phyloP scores from a whole-genome alignment of 2,113 vertebrate species.

The Pseudorasbora parva region DNA sequence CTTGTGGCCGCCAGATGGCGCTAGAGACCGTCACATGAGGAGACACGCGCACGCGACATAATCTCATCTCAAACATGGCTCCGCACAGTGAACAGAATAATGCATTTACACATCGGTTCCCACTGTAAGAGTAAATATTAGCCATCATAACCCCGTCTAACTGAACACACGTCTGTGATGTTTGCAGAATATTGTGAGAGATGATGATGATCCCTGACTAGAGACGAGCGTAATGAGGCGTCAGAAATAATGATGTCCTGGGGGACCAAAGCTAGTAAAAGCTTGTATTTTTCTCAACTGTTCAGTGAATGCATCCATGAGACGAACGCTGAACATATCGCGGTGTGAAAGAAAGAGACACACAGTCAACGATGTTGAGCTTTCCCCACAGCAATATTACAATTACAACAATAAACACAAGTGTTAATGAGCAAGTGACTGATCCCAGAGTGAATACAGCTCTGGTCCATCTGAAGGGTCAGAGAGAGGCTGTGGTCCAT shows the following conservation, averaged over 20 bases:
- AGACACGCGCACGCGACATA: too few relatives aligned
- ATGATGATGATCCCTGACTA: slow-evolving; percentile 21
- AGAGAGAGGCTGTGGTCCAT: too few relatives aligned
- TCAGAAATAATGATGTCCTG: slow-evolving; percentile 53
- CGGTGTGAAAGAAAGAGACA: neutral
- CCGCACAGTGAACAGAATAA: neutral
- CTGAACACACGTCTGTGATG: too few relatives aligned
- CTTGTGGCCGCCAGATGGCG: slow-evolving; percentile 38
- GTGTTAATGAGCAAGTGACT: neutral
- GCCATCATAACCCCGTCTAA: too few relatives aligned
- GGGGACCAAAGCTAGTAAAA: slow-evolving; percentile 30
- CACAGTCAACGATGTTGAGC: neutral
- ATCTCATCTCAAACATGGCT: neutral
- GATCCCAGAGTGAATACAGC: neutral
- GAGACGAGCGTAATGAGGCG: slow-evolving; percentile 38
- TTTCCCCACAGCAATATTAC: slow-evolving; percentile 28
- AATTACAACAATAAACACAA: slow-evolving; percentile 8
- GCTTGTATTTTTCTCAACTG: slow-evolving; percentile 16
- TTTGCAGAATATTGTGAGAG: neutral
- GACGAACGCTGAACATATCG: too few relatives aligned
- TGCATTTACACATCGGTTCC: neutral
- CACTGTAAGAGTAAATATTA: neutral
- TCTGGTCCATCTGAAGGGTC: too few relatives aligned
- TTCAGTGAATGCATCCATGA: slow-evolving; percentile 17
- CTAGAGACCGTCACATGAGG: slow-evolving; percentile 2